These are phyloP conservation scores for Osmoderma eremita DNA, from an alignment of 2,888 invertebrate species.

Conservation along the genomic window DNA sequence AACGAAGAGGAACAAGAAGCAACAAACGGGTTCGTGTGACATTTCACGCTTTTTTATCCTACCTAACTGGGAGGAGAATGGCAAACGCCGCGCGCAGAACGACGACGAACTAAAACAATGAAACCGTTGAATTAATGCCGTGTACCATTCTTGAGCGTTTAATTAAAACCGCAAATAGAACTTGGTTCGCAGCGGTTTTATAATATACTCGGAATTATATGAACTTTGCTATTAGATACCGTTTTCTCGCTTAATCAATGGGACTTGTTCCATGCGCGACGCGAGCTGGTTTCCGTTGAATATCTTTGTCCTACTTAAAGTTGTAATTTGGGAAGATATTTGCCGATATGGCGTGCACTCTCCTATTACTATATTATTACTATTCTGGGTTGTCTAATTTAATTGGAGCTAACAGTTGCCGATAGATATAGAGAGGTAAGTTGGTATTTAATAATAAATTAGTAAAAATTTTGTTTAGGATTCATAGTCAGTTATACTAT, in stretches of 20 bases:
- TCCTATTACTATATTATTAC: no score
- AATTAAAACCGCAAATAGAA: conserved; percentile 51
- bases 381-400: no score
- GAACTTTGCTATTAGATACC: conserved; percentile 38
- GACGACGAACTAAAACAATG: conserved; percentile 23
- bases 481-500: no score
- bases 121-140: conserved; percentile 32
- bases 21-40: background rate
- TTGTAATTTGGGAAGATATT: no score
- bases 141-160: conserved; percentile 45
- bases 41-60: conserved; percentile 14
- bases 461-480: no score
- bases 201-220: conserved; percentile 45
- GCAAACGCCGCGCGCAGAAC: conserved; percentile 19
- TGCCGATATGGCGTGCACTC: no score
- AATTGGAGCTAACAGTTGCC: no score
- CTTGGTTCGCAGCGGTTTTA: conserved; percentile 49
- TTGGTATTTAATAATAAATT: no score
- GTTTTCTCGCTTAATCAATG: conserved; percentile 27
- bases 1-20: no score
- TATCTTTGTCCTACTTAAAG: no score
- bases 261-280: background rate
- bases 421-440: no score
- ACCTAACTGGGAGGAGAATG: conserved; percentile 13
- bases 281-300: background rate